Base-by-base conservation (phyloP, 2,113 vertebrate genomes). In the Zeus faber region DNA sequence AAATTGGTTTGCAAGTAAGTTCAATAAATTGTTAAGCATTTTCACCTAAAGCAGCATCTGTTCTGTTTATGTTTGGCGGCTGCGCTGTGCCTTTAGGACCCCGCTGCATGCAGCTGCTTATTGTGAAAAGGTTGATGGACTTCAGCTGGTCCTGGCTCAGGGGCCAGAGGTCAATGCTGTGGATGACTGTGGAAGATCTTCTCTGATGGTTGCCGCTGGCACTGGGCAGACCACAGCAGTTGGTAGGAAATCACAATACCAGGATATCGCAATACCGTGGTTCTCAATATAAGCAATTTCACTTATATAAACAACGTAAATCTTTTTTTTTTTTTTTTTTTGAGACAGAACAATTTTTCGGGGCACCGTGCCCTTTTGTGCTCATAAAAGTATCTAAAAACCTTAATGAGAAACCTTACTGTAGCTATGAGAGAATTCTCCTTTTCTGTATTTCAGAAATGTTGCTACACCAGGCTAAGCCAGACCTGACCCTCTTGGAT, bases 101-200 rank as follows among this genome's bases (percentile, higher is more conserved):
- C 92, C 94, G 5, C 90, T 98, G 87, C 96, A 98, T 76, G 95
- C 96, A 57, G 94, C 95, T 77, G 95, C 95, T 79, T 93, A 93
- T 70, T 92, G 93, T 72, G 96, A 95, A 81, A 94, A 89, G 24
- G 79, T 93, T 61, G 89, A 89, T 23, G 93, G 92, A 69, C 90
- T 98, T 72, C 93, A 93, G 86, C 87, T 97, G 89, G 89, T 94
- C n/a, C 88, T 99, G 83, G 85, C 84, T 77, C 92, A 93, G 65
- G 90, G 91, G 16, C 91, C 93, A 1, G 90, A 94, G 67, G 91
- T 97, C 73, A 90, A 98, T 57, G 73, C 81, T 31, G 88, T 91
- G 2, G 94, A 98, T 87, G 81, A 89, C 20, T 54, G 85, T 22
- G 95, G 95, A 67, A 89, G 88, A 74, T 95, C 95, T 1, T 89